Conservation (phyloP, 2,113 vertebrate species). For the Oreocharis arfaki region DNA sequence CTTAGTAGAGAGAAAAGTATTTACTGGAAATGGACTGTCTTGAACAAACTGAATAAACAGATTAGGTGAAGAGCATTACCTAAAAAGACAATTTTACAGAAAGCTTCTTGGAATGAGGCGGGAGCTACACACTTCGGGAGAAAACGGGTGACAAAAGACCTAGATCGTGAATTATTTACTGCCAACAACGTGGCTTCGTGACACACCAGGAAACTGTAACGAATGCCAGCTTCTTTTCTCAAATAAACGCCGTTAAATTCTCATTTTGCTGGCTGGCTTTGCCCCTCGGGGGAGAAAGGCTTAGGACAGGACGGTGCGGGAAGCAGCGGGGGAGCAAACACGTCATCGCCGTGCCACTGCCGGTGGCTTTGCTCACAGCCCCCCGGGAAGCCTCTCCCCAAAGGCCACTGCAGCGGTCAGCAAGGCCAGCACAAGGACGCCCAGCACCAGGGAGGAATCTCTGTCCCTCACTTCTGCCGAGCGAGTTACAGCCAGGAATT, state of each 20-base stretch:
- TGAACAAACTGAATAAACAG: not conserved
- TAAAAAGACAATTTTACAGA: not conserved
- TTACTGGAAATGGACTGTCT: not conserved
- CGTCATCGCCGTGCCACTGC: accelerated
- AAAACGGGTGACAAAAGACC: accelerated
- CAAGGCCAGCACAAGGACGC: not conserved
- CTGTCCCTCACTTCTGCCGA: not conserved
- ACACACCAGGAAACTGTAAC: not conserved
- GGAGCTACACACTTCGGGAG: not conserved
- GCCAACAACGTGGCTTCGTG: accelerated
- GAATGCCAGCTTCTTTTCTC: not conserved
- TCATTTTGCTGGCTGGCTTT: not conserved
- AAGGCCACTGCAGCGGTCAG: not conserved
- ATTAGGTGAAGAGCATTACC: not conserved
- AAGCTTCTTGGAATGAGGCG: not conserved
- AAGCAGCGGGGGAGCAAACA: not conserved
- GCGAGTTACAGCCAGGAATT: not conserved
- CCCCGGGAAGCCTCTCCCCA: not conserved
- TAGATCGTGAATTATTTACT: not conserved
- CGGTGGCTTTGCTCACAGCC: not conserved
- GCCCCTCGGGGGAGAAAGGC: not conserved
- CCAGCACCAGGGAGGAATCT: not conserved
- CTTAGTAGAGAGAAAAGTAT: not conserved
- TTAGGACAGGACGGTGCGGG: not conserved
- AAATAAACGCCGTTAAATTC: not conserved